These are phyloP conservation scores for Diabrotica undecimpunctata DNA, from an alignment of 1,140 invertebrate genomes.

Conservation along the genomic window DNA sequence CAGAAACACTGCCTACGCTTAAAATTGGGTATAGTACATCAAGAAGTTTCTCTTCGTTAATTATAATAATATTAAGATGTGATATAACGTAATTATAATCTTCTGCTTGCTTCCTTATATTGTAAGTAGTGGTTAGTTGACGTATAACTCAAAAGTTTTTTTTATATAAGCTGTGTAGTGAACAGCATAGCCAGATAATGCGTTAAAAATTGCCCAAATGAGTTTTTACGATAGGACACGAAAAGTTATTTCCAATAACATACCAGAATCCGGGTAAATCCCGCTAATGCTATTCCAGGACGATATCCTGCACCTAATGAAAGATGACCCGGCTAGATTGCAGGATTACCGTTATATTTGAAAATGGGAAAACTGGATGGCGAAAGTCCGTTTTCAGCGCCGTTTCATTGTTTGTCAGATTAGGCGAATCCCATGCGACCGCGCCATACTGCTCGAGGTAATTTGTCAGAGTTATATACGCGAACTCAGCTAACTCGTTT, in stretches of 20 bases:
- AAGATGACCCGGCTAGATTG: conserved; percentile 31
- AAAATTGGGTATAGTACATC: too few species aligned
- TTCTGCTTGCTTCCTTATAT: too few species aligned
- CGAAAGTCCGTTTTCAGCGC: conserved; percentile 30
- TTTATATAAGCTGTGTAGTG: too few species aligned
- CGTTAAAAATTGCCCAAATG: not conserved
- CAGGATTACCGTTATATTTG: conserved; percentile 25
- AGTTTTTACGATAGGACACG: conserved; percentile 3
- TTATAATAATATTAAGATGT: too few species aligned
- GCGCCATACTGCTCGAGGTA: conserved; percentile 16
- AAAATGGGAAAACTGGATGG: conserved; percentile 28
- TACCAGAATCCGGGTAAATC: conserved; percentile 16
- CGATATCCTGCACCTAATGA: conserved; percentile 22
- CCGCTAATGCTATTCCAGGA: conserved; percentile 21
- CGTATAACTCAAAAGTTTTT: too few species aligned
- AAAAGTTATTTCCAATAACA: conserved; percentile 20
- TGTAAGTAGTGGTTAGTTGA: too few species aligned
- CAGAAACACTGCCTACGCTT: too few species aligned
- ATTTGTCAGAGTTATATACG: conserved; percentile 31
- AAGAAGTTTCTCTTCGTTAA: too few species aligned
- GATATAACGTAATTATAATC: too few species aligned
- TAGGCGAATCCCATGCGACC: conserved; percentile 26
- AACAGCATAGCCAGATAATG: too few species aligned
- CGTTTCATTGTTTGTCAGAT: conserved; percentile 34
- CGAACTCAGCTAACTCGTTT: conserved; percentile 9